Percentiles rank a stretch among this genome's conserved stretches.
phyloP scores from a whole-genome alignment of 2,113 vertebrate genomes.

The Cephalopholis sonnerati region DNA sequence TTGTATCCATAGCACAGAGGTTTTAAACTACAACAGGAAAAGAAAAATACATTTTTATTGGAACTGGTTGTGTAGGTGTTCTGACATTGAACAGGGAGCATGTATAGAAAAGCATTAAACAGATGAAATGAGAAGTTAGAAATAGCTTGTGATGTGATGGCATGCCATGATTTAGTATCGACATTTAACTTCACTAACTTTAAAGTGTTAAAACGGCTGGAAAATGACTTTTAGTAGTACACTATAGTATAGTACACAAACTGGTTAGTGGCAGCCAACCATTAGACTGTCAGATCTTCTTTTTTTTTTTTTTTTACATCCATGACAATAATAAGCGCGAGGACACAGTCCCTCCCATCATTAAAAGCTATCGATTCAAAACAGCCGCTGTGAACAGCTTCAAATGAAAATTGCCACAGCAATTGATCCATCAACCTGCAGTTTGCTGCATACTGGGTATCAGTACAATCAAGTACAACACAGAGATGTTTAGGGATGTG shows the following conservation, averaged over 20 bases:
- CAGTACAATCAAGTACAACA: constrained; percentile 41
- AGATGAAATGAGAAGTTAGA: background rate
- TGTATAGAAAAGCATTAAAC: background rate
- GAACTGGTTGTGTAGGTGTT: constrained; percentile 14
- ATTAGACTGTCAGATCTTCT: constrained; percentile 15
- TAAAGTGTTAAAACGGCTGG: constrained; percentile 23
- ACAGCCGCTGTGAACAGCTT: constrained; percentile 55
- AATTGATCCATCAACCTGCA: constrained; percentile 70
- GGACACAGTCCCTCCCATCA: constrained; percentile 44
- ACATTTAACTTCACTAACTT: constrained; percentile 6
- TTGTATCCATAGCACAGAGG: background rate
- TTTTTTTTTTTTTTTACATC: background rate
- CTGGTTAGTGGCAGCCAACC: constrained; percentile 16
- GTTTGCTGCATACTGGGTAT: constrained; percentile 64
- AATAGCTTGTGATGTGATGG: background rate
- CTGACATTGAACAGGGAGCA: background rate
- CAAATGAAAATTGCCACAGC: constrained; percentile 66
- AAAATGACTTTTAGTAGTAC: background rate
- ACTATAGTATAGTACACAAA: background rate
- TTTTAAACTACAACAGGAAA: background rate
- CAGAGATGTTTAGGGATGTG: constrained; percentile 33
- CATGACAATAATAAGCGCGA: constrained; percentile 62
- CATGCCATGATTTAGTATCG: constrained; percentile 1
- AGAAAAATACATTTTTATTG: background rate
- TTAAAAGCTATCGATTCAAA: constrained; percentile 75